phyloP scores from a whole-genome alignment of 1,140 invertebrate species.

The Drosophila rufa region DNA sequence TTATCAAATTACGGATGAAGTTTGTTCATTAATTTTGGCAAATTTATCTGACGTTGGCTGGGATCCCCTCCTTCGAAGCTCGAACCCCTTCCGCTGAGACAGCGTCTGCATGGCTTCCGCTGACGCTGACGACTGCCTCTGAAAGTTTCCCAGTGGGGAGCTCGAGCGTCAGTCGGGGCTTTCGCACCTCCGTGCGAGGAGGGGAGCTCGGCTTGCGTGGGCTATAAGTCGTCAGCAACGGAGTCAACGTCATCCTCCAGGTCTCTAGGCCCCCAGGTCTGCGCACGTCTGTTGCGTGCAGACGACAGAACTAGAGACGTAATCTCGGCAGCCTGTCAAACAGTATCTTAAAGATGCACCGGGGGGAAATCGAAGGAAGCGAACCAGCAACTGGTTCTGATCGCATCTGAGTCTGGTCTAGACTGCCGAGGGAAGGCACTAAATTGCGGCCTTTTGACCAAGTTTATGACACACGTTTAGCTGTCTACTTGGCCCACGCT shows the following conservation, averaged over 20 bases:
- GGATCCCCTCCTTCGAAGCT: neutral
- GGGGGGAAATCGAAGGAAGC: neutral
- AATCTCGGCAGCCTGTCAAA: slow-evolving; percentile 67
- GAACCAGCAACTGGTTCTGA: slow-evolving; percentile 42
- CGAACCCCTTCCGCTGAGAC: slow-evolving; percentile 22
- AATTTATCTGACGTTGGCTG: slow-evolving; percentile 13
- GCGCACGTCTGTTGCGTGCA: slow-evolving; percentile 35
- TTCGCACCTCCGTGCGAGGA: slow-evolving; percentile 42
- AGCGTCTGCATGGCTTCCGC: slow-evolving; percentile 51
- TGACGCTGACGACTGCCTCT: slow-evolving; percentile 38
- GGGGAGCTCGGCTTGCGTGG: slow-evolving; percentile 25
- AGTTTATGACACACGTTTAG: slow-evolving; percentile 66
- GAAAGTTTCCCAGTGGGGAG: slow-evolving; percentile 45
- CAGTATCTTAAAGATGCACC: slow-evolving; percentile 69
- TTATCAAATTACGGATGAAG: slow-evolving; percentile 57
- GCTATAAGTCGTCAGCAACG: slow-evolving; percentile 17
- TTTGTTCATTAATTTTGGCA: slow-evolving; percentile 60
- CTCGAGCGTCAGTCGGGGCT: slow-evolving; percentile 14
- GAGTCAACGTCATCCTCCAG: slow-evolving; percentile 32
- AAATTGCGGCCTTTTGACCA: slow-evolving; percentile 63
- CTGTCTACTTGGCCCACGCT: slow-evolving; percentile 46
- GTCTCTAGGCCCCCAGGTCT: slow-evolving; percentile 10
- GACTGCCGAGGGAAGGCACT: slow-evolving; percentile 45
- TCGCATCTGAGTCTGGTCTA: slow-evolving; percentile 20
- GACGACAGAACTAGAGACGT: slow-evolving; percentile 51